Base-by-base conservation (phyloP, 2,113 vertebrate species). In the Gobio gobio region DNA sequence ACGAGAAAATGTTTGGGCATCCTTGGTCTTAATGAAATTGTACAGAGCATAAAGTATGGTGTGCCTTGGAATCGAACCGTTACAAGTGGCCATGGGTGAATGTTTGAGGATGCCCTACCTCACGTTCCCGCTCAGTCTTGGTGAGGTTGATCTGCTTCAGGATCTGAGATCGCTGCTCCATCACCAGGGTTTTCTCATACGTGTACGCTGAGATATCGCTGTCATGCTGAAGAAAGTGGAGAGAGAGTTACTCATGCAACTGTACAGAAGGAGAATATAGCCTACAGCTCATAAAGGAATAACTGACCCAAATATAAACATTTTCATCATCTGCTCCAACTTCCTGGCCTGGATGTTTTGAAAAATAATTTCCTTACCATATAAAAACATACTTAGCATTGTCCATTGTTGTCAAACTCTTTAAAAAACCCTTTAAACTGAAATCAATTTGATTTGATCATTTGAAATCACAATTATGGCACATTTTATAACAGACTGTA, bases 161-260 rank as follows among this genome's bases (percentile, higher is more conserved):
- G 93, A 99, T 99, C 95, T 99, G 95, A 10, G 98, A 99, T 10
- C 98, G 94, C 82, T 99, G 98, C 89, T 99, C 98, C 98, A 99
- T 99, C 92, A 98, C 96, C 91, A 99, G 86, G 0, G 98, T 99
- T 94, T 99, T 99, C 94, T 99, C 98, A 0, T 99, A 99, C 20
- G 98, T 99, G 92, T 99, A 99, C 85, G 98, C 98, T 0, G 98
- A 99, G 91, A 99, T 99, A 92, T 99, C 98, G 0, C 98, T 97
- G 92, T 99, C 98, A 0, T 99, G 98, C 98, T 99, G 85, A 0
- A 14, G 64, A 29, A 2, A 56, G 24, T 47, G 20, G 16, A 64
- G 43, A 61, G n/a, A 36, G 13, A 64, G 14, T 16, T 29, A 13
- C 13, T 66, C 14, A 66, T 16, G 2, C 8, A 66, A 66, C 64